Conservation (phyloP, 2,797 vertebrate genomes). For the Chanos chanos region DNA sequence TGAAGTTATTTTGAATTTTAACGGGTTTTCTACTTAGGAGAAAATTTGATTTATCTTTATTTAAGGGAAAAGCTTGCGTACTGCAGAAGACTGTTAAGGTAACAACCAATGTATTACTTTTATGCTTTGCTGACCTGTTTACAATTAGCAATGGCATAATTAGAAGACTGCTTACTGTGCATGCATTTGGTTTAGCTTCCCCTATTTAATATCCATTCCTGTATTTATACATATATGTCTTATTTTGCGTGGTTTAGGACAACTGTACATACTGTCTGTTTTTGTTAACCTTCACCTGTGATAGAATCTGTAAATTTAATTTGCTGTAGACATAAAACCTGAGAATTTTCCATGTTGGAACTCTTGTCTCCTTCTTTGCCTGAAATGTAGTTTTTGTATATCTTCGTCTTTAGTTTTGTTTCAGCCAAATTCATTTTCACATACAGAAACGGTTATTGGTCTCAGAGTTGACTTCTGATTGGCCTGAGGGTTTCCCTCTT, state of each 20-base stretch:
- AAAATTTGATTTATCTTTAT: neutral
- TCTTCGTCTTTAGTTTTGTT: too few species aligned
- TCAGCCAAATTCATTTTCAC: too few species aligned
- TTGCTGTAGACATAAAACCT: slow-evolving; percentile 69
- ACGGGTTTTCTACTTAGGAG: too few species aligned
- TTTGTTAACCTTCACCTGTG: slow-evolving; percentile 76
- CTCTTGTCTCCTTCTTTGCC: slow-evolving; percentile 16
- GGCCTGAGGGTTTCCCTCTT: too few species aligned
- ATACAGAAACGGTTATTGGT: too few species aligned
- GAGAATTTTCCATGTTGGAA: slow-evolving; percentile 29
- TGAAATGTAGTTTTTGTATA: neutral
- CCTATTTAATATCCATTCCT: slow-evolving; percentile 77
- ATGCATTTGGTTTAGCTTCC: slow-evolving; percentile 73
- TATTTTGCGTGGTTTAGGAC: slow-evolving; percentile 79
- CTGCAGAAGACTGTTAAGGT: slow-evolving; percentile 16
- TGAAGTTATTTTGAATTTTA: too few species aligned
- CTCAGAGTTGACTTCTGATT: too few species aligned
- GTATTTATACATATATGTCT: slow-evolving; percentile 84
- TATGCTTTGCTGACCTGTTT: slow-evolving; percentile 25
- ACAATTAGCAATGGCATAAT: slow-evolving; percentile 46
- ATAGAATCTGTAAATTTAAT: slow-evolving; percentile 81
- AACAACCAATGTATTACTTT: slow-evolving; percentile 14
- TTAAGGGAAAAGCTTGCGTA: neutral
- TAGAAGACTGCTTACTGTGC: slow-evolving; percentile 64
- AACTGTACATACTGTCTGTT: slow-evolving; percentile 81